Base-by-base conservation (phyloP, 2,888 invertebrate genomes). In the Sceliomorpha sp. region DNA sequence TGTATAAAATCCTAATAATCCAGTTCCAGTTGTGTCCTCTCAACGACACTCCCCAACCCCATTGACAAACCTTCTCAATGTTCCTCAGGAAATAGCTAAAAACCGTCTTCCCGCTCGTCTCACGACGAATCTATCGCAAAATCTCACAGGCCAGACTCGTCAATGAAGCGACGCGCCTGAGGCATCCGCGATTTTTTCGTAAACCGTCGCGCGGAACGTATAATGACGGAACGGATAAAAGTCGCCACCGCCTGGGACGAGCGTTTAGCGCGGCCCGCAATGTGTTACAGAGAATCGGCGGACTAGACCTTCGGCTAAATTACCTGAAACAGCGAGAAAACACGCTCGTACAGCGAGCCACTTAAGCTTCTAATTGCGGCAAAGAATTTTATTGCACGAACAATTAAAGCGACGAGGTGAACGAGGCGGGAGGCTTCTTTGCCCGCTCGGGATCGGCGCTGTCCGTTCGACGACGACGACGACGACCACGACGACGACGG, bases 291-390 rank as follows among this genome's bases (percentile, higher is more conserved):
- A 62, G 66, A 69, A 72, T 66, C 53, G 68, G 42, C 42, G 72
- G 62, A 72, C 70, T 71, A 71, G 72, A 72, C 66, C 58, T 62
- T 45, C 58, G 37, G 70, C 51, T 71, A 74, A 79, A 72, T 73
- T 64, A 69, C 58, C 56, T 53, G 53, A 62, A 70, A 71, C 69
- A 69, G 62, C 68, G 68, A 70, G 75, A 69, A 64, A 71, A 72
- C 78, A 73, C 64, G 64, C 39, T 68, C 44, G 51, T 53, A 63
- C 68, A 40, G 53, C 45, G 58, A 40, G 58, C 64, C n/a, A 68
- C 68, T 68, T 68, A 64, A 64, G 60, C 47, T 56, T 51, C 37
- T 72, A 72, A 72, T 72, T 68, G 68, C 60, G 68, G 68, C 60
- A 51, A 72, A 64, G 71, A 68, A 72, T 72, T 60, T 72, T 72